Percentiles rank a stretch among this genome's conserved stretches.
Conservation (phyloP, 2,888 invertebrate genomes). For the Hemaris fuciformis region DNA sequence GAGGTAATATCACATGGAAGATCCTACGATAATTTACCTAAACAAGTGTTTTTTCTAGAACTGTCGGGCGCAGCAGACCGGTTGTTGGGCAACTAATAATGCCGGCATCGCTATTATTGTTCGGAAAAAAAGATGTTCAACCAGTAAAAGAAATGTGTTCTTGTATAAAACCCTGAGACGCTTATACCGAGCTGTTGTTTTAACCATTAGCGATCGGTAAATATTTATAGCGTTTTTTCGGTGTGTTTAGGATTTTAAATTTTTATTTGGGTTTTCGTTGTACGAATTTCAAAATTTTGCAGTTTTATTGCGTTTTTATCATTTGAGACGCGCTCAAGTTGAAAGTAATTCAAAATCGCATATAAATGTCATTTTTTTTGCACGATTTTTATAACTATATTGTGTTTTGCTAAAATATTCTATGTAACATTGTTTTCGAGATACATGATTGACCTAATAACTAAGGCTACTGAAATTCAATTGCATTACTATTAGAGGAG, state of each 20-base stretch:
- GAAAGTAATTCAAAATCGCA: no score
- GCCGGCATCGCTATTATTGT: background rate
- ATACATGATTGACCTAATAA: no score
- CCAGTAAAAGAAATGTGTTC: background rate
- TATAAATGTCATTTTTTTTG: no score
- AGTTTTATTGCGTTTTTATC: background rate
- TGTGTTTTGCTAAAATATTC: no score
- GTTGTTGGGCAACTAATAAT: background rate
- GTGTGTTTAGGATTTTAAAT: background rate
- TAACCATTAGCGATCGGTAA: background rate
- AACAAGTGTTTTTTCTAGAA: slow-evolving; percentile 18
- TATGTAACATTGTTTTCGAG: no score
- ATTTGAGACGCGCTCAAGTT: background rate
- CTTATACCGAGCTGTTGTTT: background rate
- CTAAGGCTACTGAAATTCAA: no score
- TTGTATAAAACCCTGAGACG: background rate
- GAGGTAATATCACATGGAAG: slow-evolving; percentile 7
- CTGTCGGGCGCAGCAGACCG: background rate
- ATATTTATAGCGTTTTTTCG: background rate
- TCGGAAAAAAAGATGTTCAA: background rate
- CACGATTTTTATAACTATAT: no score
- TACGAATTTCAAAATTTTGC: background rate
- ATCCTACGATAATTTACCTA: slow-evolving; percentile 17
- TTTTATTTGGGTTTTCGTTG: background rate
- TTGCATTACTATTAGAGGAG: background rate